Evolutionary conservation across 2,113 vertebrate species (phyloP), one percentile per base, ranked within the genome.

Genomic region (Cardinalis cardinalis): DNA sequence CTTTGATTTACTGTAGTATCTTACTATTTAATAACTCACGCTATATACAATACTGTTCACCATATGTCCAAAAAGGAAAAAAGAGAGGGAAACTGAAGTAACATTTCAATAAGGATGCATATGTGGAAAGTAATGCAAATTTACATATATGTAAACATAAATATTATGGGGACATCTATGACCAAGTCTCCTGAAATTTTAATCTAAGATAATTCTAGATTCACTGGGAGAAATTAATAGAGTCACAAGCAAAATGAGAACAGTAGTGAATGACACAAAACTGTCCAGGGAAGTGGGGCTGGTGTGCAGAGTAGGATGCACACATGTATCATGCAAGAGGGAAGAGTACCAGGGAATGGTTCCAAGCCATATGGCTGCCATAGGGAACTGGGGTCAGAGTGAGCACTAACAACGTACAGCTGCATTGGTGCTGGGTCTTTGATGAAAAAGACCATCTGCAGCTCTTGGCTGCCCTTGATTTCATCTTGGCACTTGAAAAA

Each of bases 251-350:
- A 65, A 80, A 83, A 83, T 18, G 36, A 53, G 59, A 82, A 55
- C 2, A 3, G 51, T 16, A 26, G 20, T 2, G 14, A 28, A 26
- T 0, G 2, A 69, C 41, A 64, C 16, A 34, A 49, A 82, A 34
- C 6, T 4, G 1, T 12, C 7, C 0, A 0, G 55, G 34, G 18
- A 52, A 23, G 8, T 2, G 25, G 51, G 55, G 8, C 40, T 29
- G 25, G 12, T 46, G 59, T 71, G 44, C 2, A 3, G 24, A 89
- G 49, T 2, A 88, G 53, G 68, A 44, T 36, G 20, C 19, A 29
- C 32, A 52, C 0, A 0, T 3, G 1, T 19, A 24, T 52, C n/a
- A 71, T 61, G 46, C 26, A 60, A 61, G 73, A 61, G 31, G 25
- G 26, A 43, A 36, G 29, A 73, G 73, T 20, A 80, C 11, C 48